Base-by-base conservation (phyloP, 92 coral and sea anemone species). In the Actinernus sp. region DNA sequence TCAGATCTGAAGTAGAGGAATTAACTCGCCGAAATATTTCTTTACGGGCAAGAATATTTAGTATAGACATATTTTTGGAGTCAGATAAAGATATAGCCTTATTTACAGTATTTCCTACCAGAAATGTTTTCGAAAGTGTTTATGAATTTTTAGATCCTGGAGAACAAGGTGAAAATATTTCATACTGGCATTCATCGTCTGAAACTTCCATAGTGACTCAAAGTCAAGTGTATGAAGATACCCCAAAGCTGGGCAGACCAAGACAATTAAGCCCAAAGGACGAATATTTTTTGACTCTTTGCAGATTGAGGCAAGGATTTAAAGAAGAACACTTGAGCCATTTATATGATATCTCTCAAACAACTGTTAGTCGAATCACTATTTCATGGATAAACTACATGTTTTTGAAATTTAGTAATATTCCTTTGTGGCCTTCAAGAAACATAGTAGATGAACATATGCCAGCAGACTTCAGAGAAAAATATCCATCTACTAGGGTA, bases 261-360 rank as follows among this genome's bases (percentile, higher is more conserved):
- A 49, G 55, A 49, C 37, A 24, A 0, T 26, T 84, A 23, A 36
- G 21, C 3, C 81, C 81, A 26, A 77, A 77, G 65, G 85, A 77
- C 10, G 91, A 84, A 84, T 59, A 26, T 71, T 64, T 84, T 37
- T 36, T 78, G 46, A 65, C 77, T 2, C 32, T 85, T 27, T 85
- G 82, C 20, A 39, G 86, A 63, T 56, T 78, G 21, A 68, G 80
- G 46, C 90, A 76, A 70, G 83, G 90, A 16, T 75, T 83, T 41
- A 36, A 49, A 36, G 84, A 75, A 31, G 79, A 83, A 9, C 89
- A 83, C 48, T 59, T 83, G 22, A 48, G 59, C 48, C 74, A 74
- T 68, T 51, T 74, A 27, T 83, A 52, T 68, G 79, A 68, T 20
- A 53, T 83, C 17, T 76, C 74, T 0, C 68, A 67, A 49, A n/a